These are phyloP conservation scores for Oscheius sp. DNA, from an alignment of 2,888 invertebrate genomes.

Conservation along the genomic window DNA sequence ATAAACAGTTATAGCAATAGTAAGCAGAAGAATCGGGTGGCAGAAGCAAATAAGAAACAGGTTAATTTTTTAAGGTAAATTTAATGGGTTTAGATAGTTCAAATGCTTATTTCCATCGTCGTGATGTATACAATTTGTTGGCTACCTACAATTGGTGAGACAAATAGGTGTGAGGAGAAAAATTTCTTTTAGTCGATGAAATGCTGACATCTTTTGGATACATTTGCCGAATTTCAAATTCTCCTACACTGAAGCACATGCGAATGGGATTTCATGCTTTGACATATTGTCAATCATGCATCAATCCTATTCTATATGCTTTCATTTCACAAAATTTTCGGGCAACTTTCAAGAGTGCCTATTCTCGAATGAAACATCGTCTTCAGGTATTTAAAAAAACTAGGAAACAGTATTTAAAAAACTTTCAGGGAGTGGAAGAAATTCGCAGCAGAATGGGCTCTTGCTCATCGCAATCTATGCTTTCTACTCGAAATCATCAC, in stretches of 20 bases:
- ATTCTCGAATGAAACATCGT: constrained; percentile 56
- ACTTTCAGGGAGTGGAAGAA: constrained; percentile 51
- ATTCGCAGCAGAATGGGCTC: constrained; percentile 56
- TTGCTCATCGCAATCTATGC: constrained; percentile 56
- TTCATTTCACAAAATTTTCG: constrained; percentile 77
- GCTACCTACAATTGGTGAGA: constrained; percentile 74
- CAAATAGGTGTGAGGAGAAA: not conserved
- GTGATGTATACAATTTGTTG: constrained; percentile 79
- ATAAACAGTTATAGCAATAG: constrained; percentile 44
- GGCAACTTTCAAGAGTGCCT: constrained; percentile 61
- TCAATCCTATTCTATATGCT: constrained; percentile 81
- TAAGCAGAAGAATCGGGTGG: constrained; percentile 48
- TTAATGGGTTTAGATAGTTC: constrained; percentile 76
- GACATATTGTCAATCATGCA: constrained; percentile 80
- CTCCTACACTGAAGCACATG: constrained; percentile 76
- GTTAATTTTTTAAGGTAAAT: constrained; percentile 21
- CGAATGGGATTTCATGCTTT: constrained; percentile 75
- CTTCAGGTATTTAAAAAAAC: constrained; percentile 41
- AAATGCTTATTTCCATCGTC: constrained; percentile 80
- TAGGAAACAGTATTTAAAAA: not conserved
- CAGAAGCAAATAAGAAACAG: constrained; percentile 62
- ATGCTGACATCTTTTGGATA: constrained; percentile 77
- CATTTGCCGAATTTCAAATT: constrained; percentile 72
- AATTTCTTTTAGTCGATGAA: constrained; percentile 74
- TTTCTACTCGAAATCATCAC: constrained; percentile 55